Evolutionary conservation across 2,888 invertebrate species (phyloP).

Genomic region (Apodemia zela): DNA sequence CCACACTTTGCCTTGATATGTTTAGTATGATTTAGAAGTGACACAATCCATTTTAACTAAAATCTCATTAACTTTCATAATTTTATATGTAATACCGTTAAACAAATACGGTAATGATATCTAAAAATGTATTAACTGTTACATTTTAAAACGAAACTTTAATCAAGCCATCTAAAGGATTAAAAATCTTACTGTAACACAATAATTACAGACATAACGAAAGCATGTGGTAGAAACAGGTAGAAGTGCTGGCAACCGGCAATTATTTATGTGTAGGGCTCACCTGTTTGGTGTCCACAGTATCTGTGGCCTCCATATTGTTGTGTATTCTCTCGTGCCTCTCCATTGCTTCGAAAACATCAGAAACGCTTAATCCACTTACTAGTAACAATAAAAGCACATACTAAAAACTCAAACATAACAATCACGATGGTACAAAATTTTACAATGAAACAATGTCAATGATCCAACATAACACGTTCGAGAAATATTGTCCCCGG

Average conservation of each 20-base stretch:
- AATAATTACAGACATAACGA: slow-evolving; percentile 6
- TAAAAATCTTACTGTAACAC: not conserved
- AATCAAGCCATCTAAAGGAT: not conserved
- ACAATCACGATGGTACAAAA: slow-evolving; percentile 69
- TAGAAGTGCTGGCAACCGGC: slow-evolving; percentile 66
- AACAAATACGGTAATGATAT: not conserved
- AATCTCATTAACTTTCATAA: slow-evolving; percentile 21
- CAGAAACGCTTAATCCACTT: slow-evolving; percentile 70
- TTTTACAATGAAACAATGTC: slow-evolving; percentile 75
- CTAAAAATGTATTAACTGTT: not conserved
- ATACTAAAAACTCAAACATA: slow-evolving; percentile 67
- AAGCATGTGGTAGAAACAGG: slow-evolving; percentile 45
- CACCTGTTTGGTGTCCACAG: slow-evolving; percentile 84
- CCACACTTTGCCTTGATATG: slow-evolving; percentile 69
- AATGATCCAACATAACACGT: slow-evolving; percentile 68
- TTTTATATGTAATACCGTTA: slow-evolving; percentile 23
- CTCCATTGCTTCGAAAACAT: slow-evolving; percentile 74
- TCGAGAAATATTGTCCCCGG: slow-evolving; percentile 51
- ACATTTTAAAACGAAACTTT: not conserved
- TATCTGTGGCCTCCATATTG: slow-evolving; percentile 83
- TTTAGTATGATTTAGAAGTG: slow-evolving; percentile 50
- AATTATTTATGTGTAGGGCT: slow-evolving; percentile 55
- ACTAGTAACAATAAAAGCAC: slow-evolving; percentile 57
- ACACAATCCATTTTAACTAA: slow-evolving; percentile 38
- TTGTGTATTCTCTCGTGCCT: slow-evolving; percentile 74